Conservation (phyloP, 2,113 vertebrate genomes). For the Ginglymostoma cirratum region DNA sequence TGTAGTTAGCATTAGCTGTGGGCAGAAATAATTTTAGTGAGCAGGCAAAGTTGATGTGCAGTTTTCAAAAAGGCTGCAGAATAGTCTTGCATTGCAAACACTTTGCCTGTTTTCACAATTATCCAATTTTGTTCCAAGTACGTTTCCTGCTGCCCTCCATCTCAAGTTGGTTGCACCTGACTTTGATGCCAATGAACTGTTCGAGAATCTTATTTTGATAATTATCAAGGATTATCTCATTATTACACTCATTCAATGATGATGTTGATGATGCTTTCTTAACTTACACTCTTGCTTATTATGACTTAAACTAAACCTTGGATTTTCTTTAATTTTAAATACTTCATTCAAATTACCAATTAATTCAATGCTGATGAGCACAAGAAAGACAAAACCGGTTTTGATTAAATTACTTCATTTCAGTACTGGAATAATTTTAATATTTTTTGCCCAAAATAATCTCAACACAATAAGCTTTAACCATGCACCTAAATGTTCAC, state of each 20-base stretch:
- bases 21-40: neutral
- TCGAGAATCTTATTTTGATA: conserved; percentile 18
- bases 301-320: neutral
- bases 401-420: neutral
- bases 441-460: neutral
- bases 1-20: neutral
- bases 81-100: neutral
- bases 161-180: neutral
- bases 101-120: neutral
- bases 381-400: neutral
- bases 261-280: neutral
- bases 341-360: neutral
- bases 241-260: neutral
- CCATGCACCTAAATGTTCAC: neutral
- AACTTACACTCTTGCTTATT: neutral
- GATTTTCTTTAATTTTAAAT: neutral
- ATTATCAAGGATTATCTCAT: neutral
- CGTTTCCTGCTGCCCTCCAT: neutral
- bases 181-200: neutral
- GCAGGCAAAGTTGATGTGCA: neutral
- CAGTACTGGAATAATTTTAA: neutral
- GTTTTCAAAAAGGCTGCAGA: neutral
- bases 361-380: neutral
- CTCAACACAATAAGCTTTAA: neutral
- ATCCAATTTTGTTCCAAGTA: neutral